Evolutionary conservation across 2,888 invertebrate genomes (phyloP), one percentile per base, ranked within the genome.

Genomic region (Imbricaverruca yamaguchii): DNA sequence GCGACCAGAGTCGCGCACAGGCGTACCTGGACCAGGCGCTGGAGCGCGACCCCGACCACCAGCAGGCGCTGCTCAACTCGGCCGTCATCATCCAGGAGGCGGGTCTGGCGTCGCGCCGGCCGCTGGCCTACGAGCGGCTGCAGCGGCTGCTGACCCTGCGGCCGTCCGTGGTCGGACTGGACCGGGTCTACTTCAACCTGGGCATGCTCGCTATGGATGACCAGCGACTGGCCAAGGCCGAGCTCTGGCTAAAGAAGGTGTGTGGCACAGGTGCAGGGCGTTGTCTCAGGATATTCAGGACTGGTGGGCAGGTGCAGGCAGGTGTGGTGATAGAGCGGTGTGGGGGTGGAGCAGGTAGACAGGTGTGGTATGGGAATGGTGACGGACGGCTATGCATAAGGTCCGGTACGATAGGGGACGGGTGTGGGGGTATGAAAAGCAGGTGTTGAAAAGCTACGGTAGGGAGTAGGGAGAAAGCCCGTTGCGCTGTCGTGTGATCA

Each of bases 181-280:
- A 84, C 80, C 91, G 96, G 83, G 93, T 97, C 10, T 95, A 94
- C 88, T 98, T 98, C 88, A 97, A 97, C 89, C 90, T 97, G 81
- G 97, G 96, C 84, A 97, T 98, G 97, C 89, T 98, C 78, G 94
- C 96, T 74, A 97, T 97, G 96, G 97, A 98, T 87, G 95, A 96
- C 86, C 92, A 93, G 77, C 94, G 96, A 86, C 94, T 93, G 74
- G 92, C 92, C 63, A 93, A 93, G 85, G 97, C 97, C 0, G 96
- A 97, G 87, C 91, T 93, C 81, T 96, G 95, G 93, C 97, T 97
- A 88, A 91, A 94, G 81, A 92, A 93, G 82, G 96, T 97, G 0
- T 4, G 61, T 59, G 11, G 13, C 53, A 10, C 39, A 39, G 39
- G 39, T 39, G 39, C 39, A 39, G 39, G 39, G 39, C 39, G 39